These are phyloP conservation scores for Lysiphlebus fabarum DNA, from an alignment of 1,140 invertebrate genomes.

Conservation along the genomic window DNA sequence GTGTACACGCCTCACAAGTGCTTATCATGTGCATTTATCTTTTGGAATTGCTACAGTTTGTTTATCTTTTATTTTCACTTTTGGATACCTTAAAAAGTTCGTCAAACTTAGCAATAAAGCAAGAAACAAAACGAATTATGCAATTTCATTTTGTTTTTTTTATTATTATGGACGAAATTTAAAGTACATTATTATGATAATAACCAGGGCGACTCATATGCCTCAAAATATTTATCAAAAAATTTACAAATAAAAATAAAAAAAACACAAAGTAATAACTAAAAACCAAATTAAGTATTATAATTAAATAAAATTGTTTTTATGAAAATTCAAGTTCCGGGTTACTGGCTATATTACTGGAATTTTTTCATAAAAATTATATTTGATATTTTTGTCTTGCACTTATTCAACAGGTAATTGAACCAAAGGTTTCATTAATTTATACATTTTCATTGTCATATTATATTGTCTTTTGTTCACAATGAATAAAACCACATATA, in stretches of 20 bases:
- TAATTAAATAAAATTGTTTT: no score
- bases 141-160: slow-evolving; percentile 12
- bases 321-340: not conserved
- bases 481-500: no score
- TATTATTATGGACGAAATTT: slow-evolving; percentile 17
- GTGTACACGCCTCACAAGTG: slow-evolving; percentile 29
- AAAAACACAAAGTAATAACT: not conserved
- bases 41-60: slow-evolving; percentile 26
- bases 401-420: no score
- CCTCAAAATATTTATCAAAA: not conserved
- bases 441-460: no score
- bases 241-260: not conserved
- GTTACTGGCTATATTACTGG: not conserved
- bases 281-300: no score
- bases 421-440: no score
- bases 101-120: slow-evolving; percentile 1
- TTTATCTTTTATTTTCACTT: slow-evolving; percentile 39
- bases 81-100: slow-evolving; percentile 21
- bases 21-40: slow-evolving; percentile 42
- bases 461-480: no score
- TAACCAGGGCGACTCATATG: slow-evolving; percentile 11
- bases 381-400: no score
- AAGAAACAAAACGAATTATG: slow-evolving; percentile 12
- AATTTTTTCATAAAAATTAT: no score
- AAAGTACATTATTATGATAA: slow-evolving; percentile 18